phyloP scores from a whole-genome alignment of 1,140 invertebrate species.

The Holotrichia oblita region DNA sequence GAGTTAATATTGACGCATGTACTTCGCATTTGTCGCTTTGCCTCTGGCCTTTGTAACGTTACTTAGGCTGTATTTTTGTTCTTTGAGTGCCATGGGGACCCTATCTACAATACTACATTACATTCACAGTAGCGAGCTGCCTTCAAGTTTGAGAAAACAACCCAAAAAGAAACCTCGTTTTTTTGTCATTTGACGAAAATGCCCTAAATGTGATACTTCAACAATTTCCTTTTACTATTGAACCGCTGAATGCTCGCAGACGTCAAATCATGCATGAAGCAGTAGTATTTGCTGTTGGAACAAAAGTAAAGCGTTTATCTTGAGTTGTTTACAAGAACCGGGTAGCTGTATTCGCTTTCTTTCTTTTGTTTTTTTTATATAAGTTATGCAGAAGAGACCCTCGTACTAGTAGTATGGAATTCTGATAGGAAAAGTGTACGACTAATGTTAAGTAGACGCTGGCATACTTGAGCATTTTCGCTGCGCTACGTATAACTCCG shows the following conservation, averaged over 20 bases:
- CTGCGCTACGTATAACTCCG: no score
- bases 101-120: background rate
- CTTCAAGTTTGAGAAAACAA: background rate
- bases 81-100: background rate
- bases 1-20: constrained; percentile 27
- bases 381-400: background rate
- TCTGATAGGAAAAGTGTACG: no score
- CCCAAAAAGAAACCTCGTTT: background rate
- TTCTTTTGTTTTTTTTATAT: background rate
- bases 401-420: background rate
- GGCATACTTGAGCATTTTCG: no score
- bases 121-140: background rate
- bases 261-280: constrained; percentile 3
- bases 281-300: background rate
- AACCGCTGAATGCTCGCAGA: background rate
- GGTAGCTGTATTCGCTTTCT: background rate
- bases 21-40: constrained; percentile 22
- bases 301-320: constrained; percentile 16
- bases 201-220: background rate
- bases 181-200: background rate
- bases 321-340: background rate
- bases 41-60: background rate
- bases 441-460: no score
- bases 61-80: constrained; percentile 30
- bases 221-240: constrained; percentile 24